These are phyloP conservation scores for Melanotaenia maccullochi DNA, from an alignment of 2,797 vertebrate genomes.

Conservation along the genomic window DNA sequence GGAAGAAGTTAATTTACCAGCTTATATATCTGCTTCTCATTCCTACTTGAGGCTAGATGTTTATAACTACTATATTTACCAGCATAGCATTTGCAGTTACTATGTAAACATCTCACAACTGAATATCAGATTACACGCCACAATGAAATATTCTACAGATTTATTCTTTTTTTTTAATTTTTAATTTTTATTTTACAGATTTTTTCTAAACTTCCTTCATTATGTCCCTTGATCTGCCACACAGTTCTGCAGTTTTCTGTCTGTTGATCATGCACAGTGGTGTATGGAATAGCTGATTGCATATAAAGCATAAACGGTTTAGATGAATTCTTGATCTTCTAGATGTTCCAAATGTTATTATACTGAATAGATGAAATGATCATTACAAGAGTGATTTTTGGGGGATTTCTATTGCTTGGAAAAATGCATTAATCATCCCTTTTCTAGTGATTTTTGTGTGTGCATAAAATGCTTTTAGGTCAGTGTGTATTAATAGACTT, in stretches of 20 bases:
- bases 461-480: background rate
- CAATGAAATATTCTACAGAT: background rate
- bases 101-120: background rate
- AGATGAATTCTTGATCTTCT: background rate
- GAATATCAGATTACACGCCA: background rate
- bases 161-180: background rate
- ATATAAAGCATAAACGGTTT: background rate
- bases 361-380: background rate
- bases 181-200: no score
- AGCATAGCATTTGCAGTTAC: background rate
- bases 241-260: background rate
- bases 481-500: background rate
- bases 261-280: background rate
- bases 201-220: background rate
- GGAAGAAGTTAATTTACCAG: background rate
- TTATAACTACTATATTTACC: background rate
- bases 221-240: background rate
- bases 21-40: slow-evolving; percentile 12
- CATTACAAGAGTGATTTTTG: background rate
- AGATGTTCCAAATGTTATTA: background rate
- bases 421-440: background rate
- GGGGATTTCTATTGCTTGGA: background rate
- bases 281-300: background rate
- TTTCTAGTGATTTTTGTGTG: background rate
- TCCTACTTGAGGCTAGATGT: slow-evolving; percentile 2